phyloP scores from a whole-genome alignment of 2,888 invertebrate genomes.

The Hypolimnas misippus region DNA sequence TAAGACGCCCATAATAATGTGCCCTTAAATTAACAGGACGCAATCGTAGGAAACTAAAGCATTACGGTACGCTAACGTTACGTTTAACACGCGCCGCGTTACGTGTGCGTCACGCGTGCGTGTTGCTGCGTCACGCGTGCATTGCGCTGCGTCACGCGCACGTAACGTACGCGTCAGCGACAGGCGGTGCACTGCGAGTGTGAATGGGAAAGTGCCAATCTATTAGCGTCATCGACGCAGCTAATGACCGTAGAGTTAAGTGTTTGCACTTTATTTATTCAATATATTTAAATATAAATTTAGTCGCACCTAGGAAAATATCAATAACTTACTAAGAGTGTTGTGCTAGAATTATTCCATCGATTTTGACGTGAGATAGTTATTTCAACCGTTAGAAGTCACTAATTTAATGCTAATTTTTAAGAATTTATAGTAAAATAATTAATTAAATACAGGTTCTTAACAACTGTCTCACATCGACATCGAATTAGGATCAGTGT shows the following conservation, averaged over 20 bases:
- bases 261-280: conserved; percentile 85
- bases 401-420: conserved; percentile 80
- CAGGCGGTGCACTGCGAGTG: conserved; percentile 48
- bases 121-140: neutral
- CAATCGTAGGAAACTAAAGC: no score
- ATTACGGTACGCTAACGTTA: neutral
- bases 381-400: conserved; percentile 76
- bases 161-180: neutral
- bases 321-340: conserved; percentile 84
- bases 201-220: conserved; percentile 83
- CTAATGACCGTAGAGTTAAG: conserved; percentile 83
- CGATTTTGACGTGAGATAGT: conserved; percentile 79
- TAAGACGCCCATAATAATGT: no score
- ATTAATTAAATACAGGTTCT: conserved; percentile 70
- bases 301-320: conserved; percentile 84
- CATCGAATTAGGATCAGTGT: conserved; percentile 80
- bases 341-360: conserved; percentile 81
- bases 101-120: neutral
- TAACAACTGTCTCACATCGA: conserved; percentile 75
- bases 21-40: no score
- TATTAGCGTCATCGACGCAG: conserved; percentile 77
- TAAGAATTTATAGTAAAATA: conserved; percentile 81
- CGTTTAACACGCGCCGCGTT: neutral
- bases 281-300: conserved; percentile 81
- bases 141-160: neutral